Base-by-base conservation (phyloP, 2,113 vertebrate genomes). In the Nycticryphes semicollaris region DNA sequence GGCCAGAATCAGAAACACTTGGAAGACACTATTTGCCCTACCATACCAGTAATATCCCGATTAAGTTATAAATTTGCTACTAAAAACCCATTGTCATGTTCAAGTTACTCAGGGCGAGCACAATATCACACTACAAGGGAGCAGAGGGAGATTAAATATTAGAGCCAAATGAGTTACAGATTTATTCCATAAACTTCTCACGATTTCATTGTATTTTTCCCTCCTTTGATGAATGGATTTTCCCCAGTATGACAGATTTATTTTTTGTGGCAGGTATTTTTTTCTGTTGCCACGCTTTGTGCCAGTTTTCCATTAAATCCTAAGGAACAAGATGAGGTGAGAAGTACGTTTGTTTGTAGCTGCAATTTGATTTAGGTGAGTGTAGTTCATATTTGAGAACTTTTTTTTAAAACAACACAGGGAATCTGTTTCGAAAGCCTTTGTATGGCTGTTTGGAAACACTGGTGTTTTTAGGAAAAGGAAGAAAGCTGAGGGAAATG, bases 161-260 rank as follows among this genome's bases (percentile, higher is more conserved):
- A 84, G 39, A 93, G 93, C 79, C 76, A 97, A 97, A 96, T 96
- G 96, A 96, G 89, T 97, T 97, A 92, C 97, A 96, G 95, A 94
- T 87, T 95, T 95, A 76, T 93, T 93, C 94, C 89, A 88, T 96
- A 96, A 96, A 97, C 91, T 77, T 96, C 96, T 97, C 35, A 39
- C 28, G 33, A 56, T 94, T 96, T 97, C 87, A 87, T 76, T 96
- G 93, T 91, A 47, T 94, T 97, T 97, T 89, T 62, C 59, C 66
- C 63, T 95, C 68, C 62, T 97, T 96, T 98, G 97, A 97, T 95
- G 87, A 96, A 98, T 96, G 75, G 91, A 78, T 94, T 97, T 97
- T 95, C 95, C 91, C 87, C 24, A 91, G 93, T 97, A 87, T 96
- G 97, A 97, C 96, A 97, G 97, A 89, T 97, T 98, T 97, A 96